Conservation (phyloP, 2,113 vertebrate species). For the Vireo altiloquus region DNA sequence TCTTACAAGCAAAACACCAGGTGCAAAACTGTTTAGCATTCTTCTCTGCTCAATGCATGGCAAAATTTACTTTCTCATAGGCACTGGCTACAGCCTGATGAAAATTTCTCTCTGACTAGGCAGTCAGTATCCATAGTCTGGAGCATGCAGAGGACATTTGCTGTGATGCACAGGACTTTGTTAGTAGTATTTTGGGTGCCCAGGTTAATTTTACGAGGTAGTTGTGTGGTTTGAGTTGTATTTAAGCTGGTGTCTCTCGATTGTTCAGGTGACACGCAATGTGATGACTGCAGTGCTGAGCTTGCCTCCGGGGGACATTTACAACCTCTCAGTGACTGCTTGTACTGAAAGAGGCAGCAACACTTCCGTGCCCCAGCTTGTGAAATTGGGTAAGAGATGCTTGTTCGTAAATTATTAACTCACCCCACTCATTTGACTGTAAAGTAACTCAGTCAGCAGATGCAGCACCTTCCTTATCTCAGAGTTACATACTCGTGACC, state of each 20-base stretch:
- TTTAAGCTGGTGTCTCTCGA: not conserved
- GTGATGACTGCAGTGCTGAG: slow-evolving; percentile 86
- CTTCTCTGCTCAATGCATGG: no score
- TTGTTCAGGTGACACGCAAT: slow-evolving; percentile 84
- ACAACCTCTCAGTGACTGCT: slow-evolving; percentile 93
- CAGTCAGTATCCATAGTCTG: not conserved
- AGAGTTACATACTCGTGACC: not conserved
- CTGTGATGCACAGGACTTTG: not conserved
- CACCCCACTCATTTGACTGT: not conserved
- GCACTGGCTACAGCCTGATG: no score
- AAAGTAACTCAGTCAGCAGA: not conserved
- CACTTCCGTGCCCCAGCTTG: slow-evolving; percentile 81
- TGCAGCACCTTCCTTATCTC: not conserved
- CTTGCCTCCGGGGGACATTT: slow-evolving; percentile 91
- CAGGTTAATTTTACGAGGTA: not conserved
- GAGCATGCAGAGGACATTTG: not conserved
- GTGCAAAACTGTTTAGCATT: no score
- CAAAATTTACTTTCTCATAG: no score
- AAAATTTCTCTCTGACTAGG: no score
- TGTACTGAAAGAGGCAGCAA: slow-evolving; percentile 91
- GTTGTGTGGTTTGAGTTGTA: rapidly evolving
- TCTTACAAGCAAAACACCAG: no score
- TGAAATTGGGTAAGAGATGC: slow-evolving; percentile 84
- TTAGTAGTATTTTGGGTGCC: not conserved
- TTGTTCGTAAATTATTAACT: not conserved